Base-by-base conservation (phyloP, 2,888 invertebrate species). In the Dryomyza anilis region DNA sequence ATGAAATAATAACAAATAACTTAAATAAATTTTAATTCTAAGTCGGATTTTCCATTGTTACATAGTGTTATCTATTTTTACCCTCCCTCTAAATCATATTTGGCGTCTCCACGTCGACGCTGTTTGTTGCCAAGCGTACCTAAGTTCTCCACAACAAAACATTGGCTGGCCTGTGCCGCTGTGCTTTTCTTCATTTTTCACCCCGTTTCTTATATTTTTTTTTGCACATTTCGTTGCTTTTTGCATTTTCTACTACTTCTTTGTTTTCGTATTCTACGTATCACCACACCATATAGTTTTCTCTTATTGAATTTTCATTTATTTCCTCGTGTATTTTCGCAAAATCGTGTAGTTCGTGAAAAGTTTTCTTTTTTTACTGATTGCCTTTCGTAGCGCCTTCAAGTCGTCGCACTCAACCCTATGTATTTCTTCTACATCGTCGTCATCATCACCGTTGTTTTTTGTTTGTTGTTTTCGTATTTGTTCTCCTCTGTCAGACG, bases 61-160 rank as follows among this genome's bases (percentile, higher is more conserved):
- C n/a, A n/a, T n/a, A n/a, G n/a, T n/a, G n/a, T n/a, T n/a, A n/a
- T n/a, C n/a, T n/a, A n/a, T n/a, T n/a, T n/a, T n/a, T n/a, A n/a
- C n/a, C n/a, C n/a, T n/a, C n/a, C n/a, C n/a, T n/a, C n/a, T n/a
- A n/a, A n/a, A n/a, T n/a, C n/a, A n/a, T n/a, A n/a, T n/a, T n/a
- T n/a, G n/a, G n/a, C n/a, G n/a, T n/a, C n/a, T n/a, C n/a, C n/a
- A n/a, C n/a, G n/a, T n/a, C n/a, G n/a, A n/a, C 39, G 12, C 39
- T 64, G 64, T 29, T 61, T 65, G 62, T 65, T 65, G 62, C 65
- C 62, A 65, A 55, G 65, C 62, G 45, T 27, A 19, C 19, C 6
- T 19, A 27, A 33, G 33, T 39, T 21, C 55, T 23, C 23, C 33
- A 36, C 33, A 55, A 55, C 33, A 21, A 39, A 39, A n/a, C n/a